Evolutionary conservation across 35 echinoderm and acorn worm species (phyloP), one percentile per base, ranked within the genome.

Genomic region (Ophioderma brevispina): DNA sequence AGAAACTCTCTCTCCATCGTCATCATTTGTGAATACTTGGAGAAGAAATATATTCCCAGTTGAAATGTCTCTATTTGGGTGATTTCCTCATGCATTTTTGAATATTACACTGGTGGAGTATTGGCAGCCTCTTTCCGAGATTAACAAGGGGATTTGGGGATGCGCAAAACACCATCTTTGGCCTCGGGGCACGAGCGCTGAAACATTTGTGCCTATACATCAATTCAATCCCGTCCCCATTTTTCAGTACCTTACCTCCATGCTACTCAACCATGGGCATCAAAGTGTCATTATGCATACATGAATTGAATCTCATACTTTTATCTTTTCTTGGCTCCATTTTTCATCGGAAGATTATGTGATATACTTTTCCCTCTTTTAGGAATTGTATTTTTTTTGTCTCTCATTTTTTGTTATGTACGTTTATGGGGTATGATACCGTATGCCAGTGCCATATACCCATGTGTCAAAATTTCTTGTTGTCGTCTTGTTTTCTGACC

Each of bases 11-110:
- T 13, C n/a, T 8, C n/a, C 28, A 30, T 70, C 59, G 28, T 25
- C n/a, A n/a, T 18, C 59, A 70, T 70, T 70, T 70, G 59, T 13
- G 15, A 70, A 70, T 70, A 70, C 59, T 70, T 25, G 17, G n/a
- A 70, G 59, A 15, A 70, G 28, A 30, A 30, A 70, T 25, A 70
- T 70, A 70, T 70, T 70, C 59, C 59, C 59, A 15, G 1, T 15
- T 70, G 59, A 13, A 70, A 70, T 70, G 59, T 70, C 59, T 70
- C 17, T 70, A 70, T 70, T 25, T 70, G 5, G 59, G 59, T 70
- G 59, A 70, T 70, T 70, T 70, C 59, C 59, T 70, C 59, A 70
- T 70, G 59, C 59, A 70, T 70, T 70, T 70, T 70, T 70, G 59
- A 70, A 70, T 70, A 70, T 70, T 70, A 70, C 59, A 25, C 59